Percentiles rank a stretch among this genome's conserved stretches.
phyloP scores from a whole-genome alignment of 2,113 vertebrate species.

The Nycticebus coucang region DNA sequence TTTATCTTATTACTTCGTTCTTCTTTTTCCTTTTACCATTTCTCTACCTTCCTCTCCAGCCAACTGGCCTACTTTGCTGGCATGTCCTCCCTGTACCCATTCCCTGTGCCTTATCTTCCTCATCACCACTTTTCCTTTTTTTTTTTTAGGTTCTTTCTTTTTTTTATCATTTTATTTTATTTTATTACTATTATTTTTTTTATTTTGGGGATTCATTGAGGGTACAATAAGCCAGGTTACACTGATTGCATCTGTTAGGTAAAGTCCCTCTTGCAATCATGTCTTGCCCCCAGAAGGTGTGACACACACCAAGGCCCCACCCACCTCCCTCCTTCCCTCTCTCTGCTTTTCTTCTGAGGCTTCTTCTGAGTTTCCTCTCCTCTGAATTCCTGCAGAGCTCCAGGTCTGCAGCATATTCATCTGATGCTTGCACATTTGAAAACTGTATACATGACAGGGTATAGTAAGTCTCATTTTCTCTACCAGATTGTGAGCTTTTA shows the following conservation, averaged over 20 bases:
- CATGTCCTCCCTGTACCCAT: neutral
- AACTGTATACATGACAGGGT: rapidly evolving
- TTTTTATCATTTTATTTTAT: no score
- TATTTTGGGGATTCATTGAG: no score
- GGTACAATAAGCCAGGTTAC: no score
- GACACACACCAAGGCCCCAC: no score
- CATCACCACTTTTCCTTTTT: neutral
- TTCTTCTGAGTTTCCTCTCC: neutral
- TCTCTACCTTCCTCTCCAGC: neutral
- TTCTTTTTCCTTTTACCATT: neutral
- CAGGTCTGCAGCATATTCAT: neutral
- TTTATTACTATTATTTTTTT: no score
- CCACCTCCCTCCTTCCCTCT: no score
- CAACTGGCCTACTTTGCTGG: neutral
- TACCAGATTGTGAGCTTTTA: neutral
- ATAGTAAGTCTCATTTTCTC: neutral
- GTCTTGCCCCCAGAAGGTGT: no score
- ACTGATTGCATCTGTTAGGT: no score
- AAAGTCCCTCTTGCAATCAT: no score
- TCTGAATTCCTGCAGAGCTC: neutral
- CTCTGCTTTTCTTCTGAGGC: neutral
- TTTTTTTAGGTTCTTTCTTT: no score
- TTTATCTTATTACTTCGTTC: neutral
- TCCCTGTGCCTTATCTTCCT: neutral
- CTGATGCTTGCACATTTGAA: neutral